A percentile compares a stretch with the other conserved stretches of the same genome.
phyloP scores from a whole-genome alignment of 2,888 invertebrate genomes.

The Standfussiana lucernea region DNA sequence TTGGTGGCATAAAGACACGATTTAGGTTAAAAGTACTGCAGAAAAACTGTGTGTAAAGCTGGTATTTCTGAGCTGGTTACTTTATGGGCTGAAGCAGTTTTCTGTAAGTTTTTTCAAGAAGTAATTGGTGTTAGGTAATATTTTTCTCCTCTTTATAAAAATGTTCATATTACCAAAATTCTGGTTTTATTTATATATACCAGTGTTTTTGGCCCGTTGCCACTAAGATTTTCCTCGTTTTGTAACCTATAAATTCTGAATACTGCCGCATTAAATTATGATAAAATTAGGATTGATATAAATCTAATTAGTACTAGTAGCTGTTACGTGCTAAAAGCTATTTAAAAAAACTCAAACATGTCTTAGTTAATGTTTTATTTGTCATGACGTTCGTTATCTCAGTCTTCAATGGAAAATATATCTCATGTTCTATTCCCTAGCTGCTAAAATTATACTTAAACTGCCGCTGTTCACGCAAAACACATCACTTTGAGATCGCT shows the following conservation, averaged over 20 bases:
- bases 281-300: background rate
- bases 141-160: background rate
- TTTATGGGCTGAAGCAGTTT: background rate
- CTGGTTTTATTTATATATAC: background rate
- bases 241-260: background rate
- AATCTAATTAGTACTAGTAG: background rate
- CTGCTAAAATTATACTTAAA: background rate
- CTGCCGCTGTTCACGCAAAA: background rate
- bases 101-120: background rate
- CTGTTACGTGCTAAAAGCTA: background rate
- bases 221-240: background rate
- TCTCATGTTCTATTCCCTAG: background rate
- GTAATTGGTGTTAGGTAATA: background rate
- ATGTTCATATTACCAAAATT: background rate
- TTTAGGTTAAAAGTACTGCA: slow-evolving; percentile 19
- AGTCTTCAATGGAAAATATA: background rate
- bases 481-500: background rate
- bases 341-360: background rate
- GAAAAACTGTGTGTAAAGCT: background rate
- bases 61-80: slow-evolving; percentile 9
- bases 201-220: background rate
- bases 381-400: background rate
- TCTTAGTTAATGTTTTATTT: background rate
- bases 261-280: background rate
- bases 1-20: background rate